Conservation (phyloP, 37 sponge, comb jelly and placozoan genomes). For the Eunapius fragilis region DNA sequence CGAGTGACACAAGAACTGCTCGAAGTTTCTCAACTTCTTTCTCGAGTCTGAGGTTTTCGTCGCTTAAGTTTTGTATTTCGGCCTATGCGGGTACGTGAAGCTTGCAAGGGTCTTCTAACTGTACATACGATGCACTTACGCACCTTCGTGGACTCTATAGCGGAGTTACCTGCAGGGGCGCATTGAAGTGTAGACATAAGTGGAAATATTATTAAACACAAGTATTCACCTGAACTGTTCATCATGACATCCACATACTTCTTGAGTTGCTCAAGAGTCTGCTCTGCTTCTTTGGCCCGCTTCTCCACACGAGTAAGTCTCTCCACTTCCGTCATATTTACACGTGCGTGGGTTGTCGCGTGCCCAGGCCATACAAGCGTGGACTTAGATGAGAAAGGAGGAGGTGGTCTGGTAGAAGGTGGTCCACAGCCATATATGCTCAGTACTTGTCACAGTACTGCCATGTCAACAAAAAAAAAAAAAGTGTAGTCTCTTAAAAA, state of each 20-base stretch:
- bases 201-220: neutral
- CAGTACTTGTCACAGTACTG: no score
- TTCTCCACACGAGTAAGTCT: constrained; percentile 54
- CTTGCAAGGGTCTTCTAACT: neutral
- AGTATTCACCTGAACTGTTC: constrained; percentile 52
- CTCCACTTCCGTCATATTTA: constrained; percentile 50
- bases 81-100: constrained; percentile 7
- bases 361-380: neutral
- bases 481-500: no score
- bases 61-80: constrained; percentile 33
- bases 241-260: constrained; percentile 49
- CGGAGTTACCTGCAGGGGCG: neutral
- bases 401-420: no score
- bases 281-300: constrained; percentile 70
- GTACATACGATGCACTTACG: neutral
- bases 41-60: constrained; percentile 71
- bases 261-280: constrained; percentile 55
- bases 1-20: constrained; percentile 53
- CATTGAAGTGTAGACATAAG: neutral
- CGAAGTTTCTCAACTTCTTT: constrained; percentile 67
- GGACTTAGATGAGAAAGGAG: no score
- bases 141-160: neutral
- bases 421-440: no score
- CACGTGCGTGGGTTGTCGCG: neutral
- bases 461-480: no score